Evolutionary conservation across 2,797 vertebrate species (phyloP).

Genomic region (Hydrolagus colliei): DNA sequence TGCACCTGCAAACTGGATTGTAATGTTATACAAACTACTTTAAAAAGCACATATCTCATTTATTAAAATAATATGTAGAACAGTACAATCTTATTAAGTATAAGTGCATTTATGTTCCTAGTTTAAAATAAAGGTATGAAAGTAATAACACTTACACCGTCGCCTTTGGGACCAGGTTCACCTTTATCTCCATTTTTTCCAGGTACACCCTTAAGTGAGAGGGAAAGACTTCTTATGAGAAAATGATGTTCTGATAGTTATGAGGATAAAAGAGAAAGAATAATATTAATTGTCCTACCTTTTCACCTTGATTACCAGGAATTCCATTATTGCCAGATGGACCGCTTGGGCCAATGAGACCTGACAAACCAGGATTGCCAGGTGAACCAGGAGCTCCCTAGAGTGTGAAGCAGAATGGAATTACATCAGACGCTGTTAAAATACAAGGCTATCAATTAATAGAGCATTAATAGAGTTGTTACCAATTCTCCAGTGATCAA

Average conservation of each 20-base stretch:
- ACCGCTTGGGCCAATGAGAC: constrained; percentile 59
- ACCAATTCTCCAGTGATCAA: too few species aligned
- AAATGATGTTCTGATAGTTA: background rate
- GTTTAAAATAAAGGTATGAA: background rate
- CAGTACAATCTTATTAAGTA: background rate
- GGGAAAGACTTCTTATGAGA: constrained; percentile 12
- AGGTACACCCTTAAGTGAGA: constrained; percentile 55
- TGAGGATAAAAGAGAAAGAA: background rate
- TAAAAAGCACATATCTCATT: background rate
- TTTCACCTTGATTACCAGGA: constrained; percentile 56
- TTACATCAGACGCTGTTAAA: background rate
- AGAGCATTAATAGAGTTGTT: too few species aligned
- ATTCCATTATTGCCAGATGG: constrained; percentile 55
- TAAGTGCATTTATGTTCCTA: background rate
- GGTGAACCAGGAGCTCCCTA: constrained; percentile 62
- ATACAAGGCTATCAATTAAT: background rate
- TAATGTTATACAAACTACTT: too few species aligned
- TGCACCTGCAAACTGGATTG: too few species aligned
- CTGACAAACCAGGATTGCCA: constrained; percentile 58
- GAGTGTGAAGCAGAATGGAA: background rate
- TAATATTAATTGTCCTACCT: constrained; percentile 45
- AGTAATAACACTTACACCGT: constrained; percentile 52
- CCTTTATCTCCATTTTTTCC: constrained; percentile 65
- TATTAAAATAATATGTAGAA: background rate
- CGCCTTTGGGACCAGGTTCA: constrained; percentile 59